Percentiles rank a stretch among this genome's conserved stretches.
These are phyloP conservation scores for Lacerta agilis DNA, from an alignment of 2,797 vertebrate species.

Conservation along the genomic window DNA sequence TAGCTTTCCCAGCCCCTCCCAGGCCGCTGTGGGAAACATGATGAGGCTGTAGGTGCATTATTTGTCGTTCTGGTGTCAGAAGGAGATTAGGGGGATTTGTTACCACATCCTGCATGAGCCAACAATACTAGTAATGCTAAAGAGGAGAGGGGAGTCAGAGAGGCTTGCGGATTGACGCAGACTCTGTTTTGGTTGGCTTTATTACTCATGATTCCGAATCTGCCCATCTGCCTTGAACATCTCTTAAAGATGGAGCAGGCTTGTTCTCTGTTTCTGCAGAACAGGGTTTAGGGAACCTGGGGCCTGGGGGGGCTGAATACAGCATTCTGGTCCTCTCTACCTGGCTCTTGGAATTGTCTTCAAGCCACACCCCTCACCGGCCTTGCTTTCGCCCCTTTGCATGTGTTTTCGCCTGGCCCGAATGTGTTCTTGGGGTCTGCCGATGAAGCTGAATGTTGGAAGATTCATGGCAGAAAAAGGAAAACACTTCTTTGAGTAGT, in stretches of 20 bases:
- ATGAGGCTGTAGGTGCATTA: slow-evolving; percentile 37
- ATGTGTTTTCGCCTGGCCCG: too few species aligned
- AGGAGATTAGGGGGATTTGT: slow-evolving; percentile 47
- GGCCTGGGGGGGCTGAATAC: too few species aligned
- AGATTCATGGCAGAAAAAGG: too few species aligned
- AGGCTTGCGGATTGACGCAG: background rate
- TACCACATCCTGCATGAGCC: slow-evolving; percentile 44
- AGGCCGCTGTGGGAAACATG: slow-evolving; percentile 26
- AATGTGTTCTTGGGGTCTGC: too few species aligned
- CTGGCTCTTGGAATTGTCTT: too few species aligned
- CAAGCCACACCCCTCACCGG: too few species aligned
- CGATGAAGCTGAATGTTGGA: too few species aligned
- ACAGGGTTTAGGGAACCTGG: background rate
- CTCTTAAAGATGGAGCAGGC: background rate
- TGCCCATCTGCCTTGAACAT: background rate
- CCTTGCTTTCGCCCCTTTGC: too few species aligned
- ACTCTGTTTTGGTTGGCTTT: background rate
- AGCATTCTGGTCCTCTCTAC: too few species aligned
- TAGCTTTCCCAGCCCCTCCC: slow-evolving; percentile 49
- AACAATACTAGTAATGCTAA: slow-evolving; percentile 1
- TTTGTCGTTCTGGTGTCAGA: slow-evolving; percentile 27
- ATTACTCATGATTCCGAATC: background rate
- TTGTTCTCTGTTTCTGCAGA: background rate
- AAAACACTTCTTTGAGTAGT: too few species aligned
- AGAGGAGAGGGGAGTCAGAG: background rate